phyloP scores from a whole-genome alignment of 2,888 invertebrate species.

The Pheosia gnoma region DNA sequence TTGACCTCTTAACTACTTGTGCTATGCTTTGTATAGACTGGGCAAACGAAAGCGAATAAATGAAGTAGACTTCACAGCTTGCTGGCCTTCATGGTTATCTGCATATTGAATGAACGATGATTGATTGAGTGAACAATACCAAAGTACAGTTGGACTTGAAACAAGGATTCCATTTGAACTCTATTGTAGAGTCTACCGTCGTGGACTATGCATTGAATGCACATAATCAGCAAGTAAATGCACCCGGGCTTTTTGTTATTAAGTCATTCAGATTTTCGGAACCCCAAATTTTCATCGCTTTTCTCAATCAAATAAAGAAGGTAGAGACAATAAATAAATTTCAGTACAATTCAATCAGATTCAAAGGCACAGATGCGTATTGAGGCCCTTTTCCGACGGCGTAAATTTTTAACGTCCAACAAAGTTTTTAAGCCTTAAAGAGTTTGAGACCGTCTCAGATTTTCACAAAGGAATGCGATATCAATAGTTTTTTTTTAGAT shows the following conservation, averaged over 20 bases:
- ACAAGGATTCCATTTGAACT: no score
- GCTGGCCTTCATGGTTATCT: no score
- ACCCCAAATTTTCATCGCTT: no score
- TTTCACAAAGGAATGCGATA: conserved; percentile 1
- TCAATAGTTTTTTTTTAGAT: neutral
- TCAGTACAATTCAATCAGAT: neutral
- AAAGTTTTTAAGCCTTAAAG: conserved; percentile 1
- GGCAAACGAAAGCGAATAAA: neutral
- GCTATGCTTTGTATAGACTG: neutral
- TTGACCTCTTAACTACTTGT: conserved; percentile 1
- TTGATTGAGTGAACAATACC: no score
- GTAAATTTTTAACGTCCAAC: neutral
- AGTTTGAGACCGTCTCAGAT: neutral
- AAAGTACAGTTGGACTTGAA: no score
- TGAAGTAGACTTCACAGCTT: no score
- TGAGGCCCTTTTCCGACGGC: neutral
- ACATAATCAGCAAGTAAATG: no score
- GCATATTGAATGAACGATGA: no score
- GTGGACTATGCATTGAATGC: no score
- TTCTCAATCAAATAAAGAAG: no score
- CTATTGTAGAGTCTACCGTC: no score
- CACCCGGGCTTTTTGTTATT: no score
- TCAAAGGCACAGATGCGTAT: neutral
- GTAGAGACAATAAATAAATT: neutral
- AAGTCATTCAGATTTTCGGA: neutral